Evolutionary conservation across 2,113 vertebrate species (phyloP), one percentile per base, ranked within the genome.

Genomic region (Hepsetus odoe): DNA sequence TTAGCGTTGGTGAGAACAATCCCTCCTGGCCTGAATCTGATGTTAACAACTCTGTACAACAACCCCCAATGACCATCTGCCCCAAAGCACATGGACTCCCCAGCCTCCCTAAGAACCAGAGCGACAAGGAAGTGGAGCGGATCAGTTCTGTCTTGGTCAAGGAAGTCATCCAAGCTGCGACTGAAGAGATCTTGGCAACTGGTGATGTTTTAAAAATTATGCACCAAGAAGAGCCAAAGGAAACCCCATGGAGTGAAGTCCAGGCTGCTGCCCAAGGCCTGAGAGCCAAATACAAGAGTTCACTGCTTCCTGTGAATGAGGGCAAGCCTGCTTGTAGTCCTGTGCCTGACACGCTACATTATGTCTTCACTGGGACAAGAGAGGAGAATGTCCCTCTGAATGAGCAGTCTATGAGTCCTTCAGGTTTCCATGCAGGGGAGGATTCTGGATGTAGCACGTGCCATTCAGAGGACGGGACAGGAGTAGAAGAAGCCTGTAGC

Each of bases 401-500:
- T 72, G 44, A 62, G 10, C 65, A 33, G 44, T 44, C 35, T 32
- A 7, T 16, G 24, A 22, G 35, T 42, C 22, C 66, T 73, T 77
- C 71, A 26, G 11, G 20, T 8, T 62, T 32, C 28, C 69, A 33
- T 26, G 6, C 20, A 30, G 74, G 44, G 61, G 59, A 83, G 12
- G 82, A 78, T 59, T 84, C 79, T 28, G 79, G 78, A 30, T 77
- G 62, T 55, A 42, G 74, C 38, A 73, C 35, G n/a, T 64, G 62
- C 14, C 32, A 38, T 61, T 73, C 69, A 33, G 74, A 70, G 49
- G 67, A 80, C 51, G 38, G 28, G 0, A 24, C 14, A 0, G 28
- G 53, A 24, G 30, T 51, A 7, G 77, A 74, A 4, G 42, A 49
- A 12, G n/a, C 33, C 13, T 26, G 10, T 4, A 38, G 58, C 24